A percentile compares a stretch with the other conserved stretches of the same genome.
These are phyloP conservation scores for Mesocentrotus franciscanus DNA, from an alignment of 53 echinoderm and acorn worm genomes.

Conservation along the genomic window DNA sequence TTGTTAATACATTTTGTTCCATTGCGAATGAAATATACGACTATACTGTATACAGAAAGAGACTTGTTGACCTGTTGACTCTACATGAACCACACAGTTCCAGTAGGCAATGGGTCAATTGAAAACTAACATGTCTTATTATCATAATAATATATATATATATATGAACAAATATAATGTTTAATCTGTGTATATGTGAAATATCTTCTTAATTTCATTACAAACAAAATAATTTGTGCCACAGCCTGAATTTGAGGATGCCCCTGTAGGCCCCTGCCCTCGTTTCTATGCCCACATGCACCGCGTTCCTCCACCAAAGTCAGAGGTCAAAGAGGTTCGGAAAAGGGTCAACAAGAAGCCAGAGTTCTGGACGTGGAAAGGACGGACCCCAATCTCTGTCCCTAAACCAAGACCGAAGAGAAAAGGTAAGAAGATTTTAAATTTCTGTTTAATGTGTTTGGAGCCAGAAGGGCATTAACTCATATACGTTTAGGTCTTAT, in stretches of 20 bases:
- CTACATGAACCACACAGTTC: not conserved
- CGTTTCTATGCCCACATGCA: constrained; percentile 92
- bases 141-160: too few relatives aligned
- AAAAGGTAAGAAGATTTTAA: constrained; percentile 66
- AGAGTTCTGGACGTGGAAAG: constrained; percentile 96
- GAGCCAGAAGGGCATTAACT: too few relatives aligned
- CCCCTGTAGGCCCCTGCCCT: constrained; percentile 79
- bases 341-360: constrained; percentile 88
- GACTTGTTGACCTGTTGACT: too few relatives aligned
- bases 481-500: too few relatives aligned
- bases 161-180: too few relatives aligned
- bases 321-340: constrained; percentile 63
- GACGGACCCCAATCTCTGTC: constrained; percentile 70
- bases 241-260: constrained; percentile 86
- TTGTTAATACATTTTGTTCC: too few relatives aligned
- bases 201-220: too few relatives aligned
- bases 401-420: constrained; percentile 72
- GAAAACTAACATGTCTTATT: too few relatives aligned
- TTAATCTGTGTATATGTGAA: too few relatives aligned
- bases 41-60: too few relatives aligned
- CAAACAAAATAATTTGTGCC: not conserved
- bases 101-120: not conserved
- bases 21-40: too few relatives aligned
- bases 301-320: constrained; percentile 68
- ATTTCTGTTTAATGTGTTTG: too few relatives aligned